Base-by-base conservation (phyloP, 2,888 invertebrate genomes). In the Pollenia griseotomentosa region DNA sequence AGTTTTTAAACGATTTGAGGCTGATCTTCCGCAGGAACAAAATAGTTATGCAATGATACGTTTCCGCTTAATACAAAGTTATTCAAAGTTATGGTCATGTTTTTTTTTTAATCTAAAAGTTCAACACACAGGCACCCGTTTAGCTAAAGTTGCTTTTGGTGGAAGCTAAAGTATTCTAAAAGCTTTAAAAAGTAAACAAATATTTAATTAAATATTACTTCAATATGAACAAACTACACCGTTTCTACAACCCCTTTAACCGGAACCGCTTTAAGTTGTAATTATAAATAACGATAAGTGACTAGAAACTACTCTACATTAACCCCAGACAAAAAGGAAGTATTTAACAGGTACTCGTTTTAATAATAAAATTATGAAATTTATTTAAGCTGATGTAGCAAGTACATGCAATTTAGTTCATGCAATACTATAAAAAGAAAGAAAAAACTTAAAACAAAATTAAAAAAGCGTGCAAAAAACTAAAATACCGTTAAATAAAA, bases 21-120 rank as follows among this genome's bases (percentile, higher is more conserved):
- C 87, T 87, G 87, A 87, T 87, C 87, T 87, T 84, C 87, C 87
- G 87, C 87, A 84, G 81, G 77, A 78, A 87, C 87, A 68, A 33
- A 33, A 65, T 53, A 42, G 66, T 81, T 68, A 59, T n/a, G 57
- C 61, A 68, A 51, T 42, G 12, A 42, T 42, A 44, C 51, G 48
- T 11, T 57, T n/a, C 46, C 46, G 44, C 46, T 57, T 19, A 65
- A 16, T 14, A 42, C 61, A 61, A 61, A 33, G 33, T 33, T 23
- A 12, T 53, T 70, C 68, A 46, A 12, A 46, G 55, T 74, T 70
- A 48, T 70, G 55, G 84, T 75, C 68, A 57, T 42, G 6, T 57
- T n/a, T 33, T 33, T 33, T 33, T 33, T 33, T 33, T 33, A 33
- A 6, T 33, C 6, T 6, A 14, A 33, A 11, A 48, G 11, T 5